These are phyloP conservation scores for Aradophagus sp. DNA, from an alignment of 1,140 invertebrate species.

Conservation along the genomic window DNA sequence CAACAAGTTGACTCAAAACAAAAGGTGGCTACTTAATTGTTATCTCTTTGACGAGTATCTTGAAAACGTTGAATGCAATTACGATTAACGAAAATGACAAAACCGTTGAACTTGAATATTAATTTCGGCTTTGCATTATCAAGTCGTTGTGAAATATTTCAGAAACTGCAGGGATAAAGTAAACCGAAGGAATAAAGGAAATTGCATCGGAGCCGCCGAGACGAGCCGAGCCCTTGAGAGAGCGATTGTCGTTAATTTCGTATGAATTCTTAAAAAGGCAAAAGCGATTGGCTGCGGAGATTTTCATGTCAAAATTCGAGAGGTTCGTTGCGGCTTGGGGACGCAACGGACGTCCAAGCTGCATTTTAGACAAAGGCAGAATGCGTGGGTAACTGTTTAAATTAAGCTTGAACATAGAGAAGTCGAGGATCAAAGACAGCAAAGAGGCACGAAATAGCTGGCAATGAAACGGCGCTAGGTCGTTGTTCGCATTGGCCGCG, in stretches of 20 bases:
- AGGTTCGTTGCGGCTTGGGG: conserved; percentile 3
- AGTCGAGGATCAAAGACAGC: conserved; percentile 29
- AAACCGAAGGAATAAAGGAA: too few species aligned
- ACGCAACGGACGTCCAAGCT: conserved; percentile 6
- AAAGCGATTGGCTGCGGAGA: conserved; percentile 6
- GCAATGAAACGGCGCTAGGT: conserved; percentile 29
- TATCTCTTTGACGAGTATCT: too few species aligned
- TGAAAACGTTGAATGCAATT: too few species aligned
- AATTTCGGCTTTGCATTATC: too few species aligned
- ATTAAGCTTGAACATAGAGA: conserved; percentile 32
- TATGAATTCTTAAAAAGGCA: conserved; percentile 6
- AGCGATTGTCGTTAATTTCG: conserved; percentile 5
- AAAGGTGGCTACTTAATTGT: too few species aligned
- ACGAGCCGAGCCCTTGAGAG: too few species aligned
- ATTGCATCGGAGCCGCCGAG: too few species aligned
- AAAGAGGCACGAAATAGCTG: conserved; percentile 33
- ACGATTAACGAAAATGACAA: too few species aligned
- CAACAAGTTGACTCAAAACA: too few species aligned
- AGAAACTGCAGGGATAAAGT: too few species aligned
- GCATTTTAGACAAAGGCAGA: conserved; percentile 23
- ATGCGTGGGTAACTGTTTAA: conserved; percentile 37
- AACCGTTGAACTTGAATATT: too few species aligned
- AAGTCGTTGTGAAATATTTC: too few species aligned
- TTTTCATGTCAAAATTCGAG: conserved; percentile 12
- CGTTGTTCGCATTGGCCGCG: conserved; percentile 25